Evolutionary conservation across 35 echinoderm and acorn worm genomes (phyloP).

Genomic region (Ophioderma brevispina): DNA sequence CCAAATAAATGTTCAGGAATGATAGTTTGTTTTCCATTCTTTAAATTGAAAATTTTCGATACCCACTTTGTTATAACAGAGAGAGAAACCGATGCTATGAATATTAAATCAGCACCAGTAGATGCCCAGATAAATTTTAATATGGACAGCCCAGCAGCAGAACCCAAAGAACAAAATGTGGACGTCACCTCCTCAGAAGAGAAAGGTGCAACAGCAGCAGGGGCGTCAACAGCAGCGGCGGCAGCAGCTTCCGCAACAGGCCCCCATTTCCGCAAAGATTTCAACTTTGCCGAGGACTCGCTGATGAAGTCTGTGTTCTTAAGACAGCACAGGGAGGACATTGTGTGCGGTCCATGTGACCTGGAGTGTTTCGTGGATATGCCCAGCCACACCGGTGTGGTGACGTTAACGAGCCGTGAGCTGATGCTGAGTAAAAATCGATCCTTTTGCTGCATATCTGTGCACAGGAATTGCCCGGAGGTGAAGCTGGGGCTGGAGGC

Average conservation of each 20-base stretch:
- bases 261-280: background rate
- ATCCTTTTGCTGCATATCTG: slow-evolving; percentile 94
- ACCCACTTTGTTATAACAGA: too few relatives aligned
- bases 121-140: slow-evolving; percentile 92
- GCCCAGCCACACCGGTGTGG: slow-evolving; percentile 73
- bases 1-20: too few relatives aligned
- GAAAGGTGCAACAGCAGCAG: too few relatives aligned
- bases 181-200: background rate
- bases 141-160: slow-evolving; percentile 56
- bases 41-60: too few relatives aligned
- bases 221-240: background rate
- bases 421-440: slow-evolving; percentile 72
- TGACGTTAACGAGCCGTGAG: slow-evolving; percentile 84
- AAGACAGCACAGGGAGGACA: slow-evolving; percentile 64
- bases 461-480: background rate
- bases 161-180: slow-evolving; percentile 74
- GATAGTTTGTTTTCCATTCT: too few relatives aligned
- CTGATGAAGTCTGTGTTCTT: slow-evolving; percentile 64
- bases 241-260: background rate
- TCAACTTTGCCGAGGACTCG: slow-evolving; percentile 21
- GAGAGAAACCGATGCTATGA: slow-evolving; percentile 46
- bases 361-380: slow-evolving; percentile 86
- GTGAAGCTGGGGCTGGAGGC: background rate
- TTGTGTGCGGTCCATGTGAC: slow-evolving; percentile 86
- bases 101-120: slow-evolving; percentile 74